These are phyloP conservation scores for Conchocele bisecta DNA, from an alignment of 2,888 invertebrate genomes.

Conservation along the genomic window DNA sequence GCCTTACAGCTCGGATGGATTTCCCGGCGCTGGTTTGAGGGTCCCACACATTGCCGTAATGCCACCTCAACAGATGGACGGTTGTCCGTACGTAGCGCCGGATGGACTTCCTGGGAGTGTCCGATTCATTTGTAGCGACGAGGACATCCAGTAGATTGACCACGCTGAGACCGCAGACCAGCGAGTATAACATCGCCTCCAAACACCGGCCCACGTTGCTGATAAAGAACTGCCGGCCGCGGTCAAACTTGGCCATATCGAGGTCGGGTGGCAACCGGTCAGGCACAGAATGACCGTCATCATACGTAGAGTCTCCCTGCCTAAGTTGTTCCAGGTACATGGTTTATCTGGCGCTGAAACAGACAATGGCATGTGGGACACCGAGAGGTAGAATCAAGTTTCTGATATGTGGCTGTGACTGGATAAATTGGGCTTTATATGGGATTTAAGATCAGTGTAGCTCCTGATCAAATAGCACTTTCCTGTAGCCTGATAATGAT, in stretches of 20 bases:
- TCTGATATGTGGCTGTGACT: too few species aligned
- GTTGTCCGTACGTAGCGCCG: conserved; percentile 91
- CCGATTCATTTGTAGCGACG: conserved; percentile 88
- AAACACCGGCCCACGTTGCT: conserved; percentile 89
- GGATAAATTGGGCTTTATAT: too few species aligned
- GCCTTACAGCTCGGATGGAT: conserved; percentile 83
- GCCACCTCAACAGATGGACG: conserved; percentile 91
- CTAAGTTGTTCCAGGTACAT: conserved; percentile 3
- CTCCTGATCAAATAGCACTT: too few species aligned
- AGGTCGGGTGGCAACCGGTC: conserved; percentile 82
- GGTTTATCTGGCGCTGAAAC: too few species aligned
- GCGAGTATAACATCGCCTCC: conserved; percentile 89
- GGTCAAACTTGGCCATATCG: conserved; percentile 82
- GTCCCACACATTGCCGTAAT: conserved; percentile 87
- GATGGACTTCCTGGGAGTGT: conserved; percentile 87
- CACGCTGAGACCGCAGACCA: conserved; percentile 89
- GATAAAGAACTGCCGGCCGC: conserved; percentile 89
- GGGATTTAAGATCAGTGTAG: too few species aligned
- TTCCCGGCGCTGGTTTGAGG: conserved; percentile 84
- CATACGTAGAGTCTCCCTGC: conserved; percentile 2
- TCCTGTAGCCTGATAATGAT: too few species aligned
- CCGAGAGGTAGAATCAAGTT: too few species aligned
- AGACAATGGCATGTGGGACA: too few species aligned
- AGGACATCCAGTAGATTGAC: conserved; percentile 90
- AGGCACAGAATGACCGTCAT: conserved; percentile 29